These are phyloP conservation scores for Myotis myotis DNA, from an alignment of 2,797 vertebrate genomes.

Conservation along the genomic window DNA sequence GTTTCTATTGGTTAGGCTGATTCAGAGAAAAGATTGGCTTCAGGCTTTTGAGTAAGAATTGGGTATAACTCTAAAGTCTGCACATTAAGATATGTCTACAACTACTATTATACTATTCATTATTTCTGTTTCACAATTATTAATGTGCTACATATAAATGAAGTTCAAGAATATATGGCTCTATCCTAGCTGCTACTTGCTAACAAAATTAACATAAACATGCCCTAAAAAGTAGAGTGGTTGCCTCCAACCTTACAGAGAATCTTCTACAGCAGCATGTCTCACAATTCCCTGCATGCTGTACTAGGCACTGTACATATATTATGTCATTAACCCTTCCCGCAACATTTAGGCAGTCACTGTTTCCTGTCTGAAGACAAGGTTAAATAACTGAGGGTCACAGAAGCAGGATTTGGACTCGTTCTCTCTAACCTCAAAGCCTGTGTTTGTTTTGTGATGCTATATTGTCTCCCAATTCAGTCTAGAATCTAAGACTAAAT, in stretches of 20 bases:
- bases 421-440: background rate
- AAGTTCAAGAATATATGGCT: background rate
- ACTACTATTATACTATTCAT: background rate
- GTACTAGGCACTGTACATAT: background rate
- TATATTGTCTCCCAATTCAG: background rate
- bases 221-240: background rate
- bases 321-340: background rate
- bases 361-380: background rate
- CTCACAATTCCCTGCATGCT: background rate
- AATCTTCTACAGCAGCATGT: background rate
- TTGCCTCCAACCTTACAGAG: background rate
- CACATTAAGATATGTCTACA: background rate
- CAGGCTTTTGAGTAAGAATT: background rate
- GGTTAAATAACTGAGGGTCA: background rate
- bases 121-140: conserved; percentile 7
- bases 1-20: background rate
- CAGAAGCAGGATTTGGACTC: conserved; percentile 18
- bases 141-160: conserved; percentile 31
- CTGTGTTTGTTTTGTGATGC: background rate
- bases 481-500: background rate
- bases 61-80: background rate
- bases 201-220: background rate
- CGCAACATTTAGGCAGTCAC: background rate
- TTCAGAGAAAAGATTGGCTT: background rate
- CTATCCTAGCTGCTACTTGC: background rate